These are phyloP conservation scores for Novumbra hubbsi DNA, from an alignment of 2,797 vertebrate species.

Conservation along the genomic window DNA sequence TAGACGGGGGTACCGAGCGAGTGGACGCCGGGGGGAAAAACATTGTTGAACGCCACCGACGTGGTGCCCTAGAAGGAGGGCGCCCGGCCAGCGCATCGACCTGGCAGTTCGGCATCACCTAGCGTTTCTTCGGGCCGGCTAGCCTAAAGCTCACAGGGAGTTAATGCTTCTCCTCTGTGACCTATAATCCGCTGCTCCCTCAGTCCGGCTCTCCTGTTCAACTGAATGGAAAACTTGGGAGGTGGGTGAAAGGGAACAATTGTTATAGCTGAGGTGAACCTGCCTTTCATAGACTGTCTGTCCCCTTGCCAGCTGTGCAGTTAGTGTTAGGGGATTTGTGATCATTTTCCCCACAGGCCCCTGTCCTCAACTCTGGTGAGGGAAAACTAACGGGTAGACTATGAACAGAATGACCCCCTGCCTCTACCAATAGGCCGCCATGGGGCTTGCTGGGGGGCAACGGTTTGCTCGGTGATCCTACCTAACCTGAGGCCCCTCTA, in stretches of 20 bases:
- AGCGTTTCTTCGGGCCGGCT: neutral
- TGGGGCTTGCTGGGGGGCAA: constrained; percentile 35
- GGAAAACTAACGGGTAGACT: constrained; percentile 48
- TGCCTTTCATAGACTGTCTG: constrained; percentile 48
- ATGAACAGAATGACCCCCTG: constrained; percentile 43
- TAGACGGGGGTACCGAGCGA: constrained; percentile 7
- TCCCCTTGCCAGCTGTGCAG: constrained; percentile 53
- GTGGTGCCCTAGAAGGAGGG: neutral
- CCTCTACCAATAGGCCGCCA: constrained; percentile 38
- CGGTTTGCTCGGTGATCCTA: constrained; percentile 44
- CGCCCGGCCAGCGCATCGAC: neutral
- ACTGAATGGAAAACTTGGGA: constrained; percentile 38
- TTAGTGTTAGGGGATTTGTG: constrained; percentile 57
- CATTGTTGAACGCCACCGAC: neutral
- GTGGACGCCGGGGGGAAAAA: neutral
- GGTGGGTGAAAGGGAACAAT: constrained; percentile 31
- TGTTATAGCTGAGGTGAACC: constrained; percentile 30
- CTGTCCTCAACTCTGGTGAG: constrained; percentile 45
- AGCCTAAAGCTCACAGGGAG: constrained; percentile 13
- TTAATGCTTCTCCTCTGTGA: constrained; percentile 28
- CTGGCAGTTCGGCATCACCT: neutral
- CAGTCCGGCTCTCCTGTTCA: constrained; percentile 21
- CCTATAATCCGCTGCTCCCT: constrained; percentile 27
- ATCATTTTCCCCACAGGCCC: constrained; percentile 46
- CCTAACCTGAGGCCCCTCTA: constrained; percentile 28